These are phyloP conservation scores for Zootermopsis nevadensis DNA, from an alignment of 2,888 invertebrate genomes.

Conservation along the genomic window DNA sequence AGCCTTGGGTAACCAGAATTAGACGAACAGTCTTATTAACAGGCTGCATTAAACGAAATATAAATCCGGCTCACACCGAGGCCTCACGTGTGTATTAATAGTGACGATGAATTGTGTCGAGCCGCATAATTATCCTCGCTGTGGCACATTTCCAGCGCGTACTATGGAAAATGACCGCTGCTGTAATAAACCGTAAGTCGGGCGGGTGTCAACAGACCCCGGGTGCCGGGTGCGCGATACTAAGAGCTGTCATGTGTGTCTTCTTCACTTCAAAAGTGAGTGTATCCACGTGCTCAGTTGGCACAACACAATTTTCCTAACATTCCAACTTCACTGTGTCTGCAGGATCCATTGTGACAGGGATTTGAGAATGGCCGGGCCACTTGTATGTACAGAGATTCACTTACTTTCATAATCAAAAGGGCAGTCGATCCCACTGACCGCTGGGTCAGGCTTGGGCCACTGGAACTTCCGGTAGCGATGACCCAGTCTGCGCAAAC, in stretches of 20 bases:
- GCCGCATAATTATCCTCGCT: not conserved
- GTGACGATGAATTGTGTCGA: not conserved
- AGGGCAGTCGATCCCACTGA: too few relatives aligned
- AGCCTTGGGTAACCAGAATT: too few relatives aligned
- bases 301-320: not conserved
- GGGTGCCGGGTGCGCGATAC: not conserved
- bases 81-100: not conserved
- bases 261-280: not conserved
- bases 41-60: too few relatives aligned
- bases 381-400: too few relatives aligned
- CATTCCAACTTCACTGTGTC: not conserved
- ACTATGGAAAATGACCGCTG: slow-evolving; percentile 6
- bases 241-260: not conserved
- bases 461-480: too few relatives aligned
- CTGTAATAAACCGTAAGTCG: not conserved
- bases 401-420: too few relatives aligned
- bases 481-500: too few relatives aligned
- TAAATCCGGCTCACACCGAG: not conserved
- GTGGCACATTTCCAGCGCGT: slow-evolving; percentile 8
- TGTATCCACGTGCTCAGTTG: not conserved
- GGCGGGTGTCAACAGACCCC: slow-evolving; percentile 10
- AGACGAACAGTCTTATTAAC: too few relatives aligned
- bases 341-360: not conserved
- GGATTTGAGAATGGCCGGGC: too few relatives aligned
- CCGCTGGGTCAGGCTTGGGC: too few relatives aligned